Evolutionary conservation across 2,113 vertebrate genomes (phyloP).

Genomic region (Rostratula benghalensis): DNA sequence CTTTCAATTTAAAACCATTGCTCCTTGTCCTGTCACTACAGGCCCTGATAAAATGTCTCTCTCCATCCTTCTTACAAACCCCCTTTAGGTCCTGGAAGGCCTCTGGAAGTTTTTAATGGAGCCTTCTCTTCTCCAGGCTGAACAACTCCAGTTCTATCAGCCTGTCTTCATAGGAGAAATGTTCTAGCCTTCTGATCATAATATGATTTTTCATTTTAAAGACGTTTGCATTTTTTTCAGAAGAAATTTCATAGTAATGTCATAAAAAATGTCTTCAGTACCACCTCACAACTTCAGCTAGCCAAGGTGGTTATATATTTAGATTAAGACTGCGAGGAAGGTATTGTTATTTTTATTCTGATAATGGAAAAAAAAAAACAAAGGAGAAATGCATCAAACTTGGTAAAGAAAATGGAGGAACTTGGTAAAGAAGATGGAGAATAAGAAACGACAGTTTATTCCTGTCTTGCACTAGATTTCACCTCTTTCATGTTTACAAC

Average conservation of each 20-base stretch:
- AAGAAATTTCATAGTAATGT: background rate
- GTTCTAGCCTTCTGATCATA: background rate
- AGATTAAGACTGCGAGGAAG: background rate
- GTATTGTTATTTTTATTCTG: background rate
- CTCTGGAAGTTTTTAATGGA: fast-evolving
- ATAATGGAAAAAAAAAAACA: background rate
- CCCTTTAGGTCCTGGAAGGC: background rate
- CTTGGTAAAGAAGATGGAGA: background rate
- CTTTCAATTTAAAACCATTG: background rate
- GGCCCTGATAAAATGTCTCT: background rate
- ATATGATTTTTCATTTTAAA: fast-evolving
- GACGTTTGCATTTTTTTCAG: background rate
- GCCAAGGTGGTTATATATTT: background rate
- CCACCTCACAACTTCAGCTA: background rate
- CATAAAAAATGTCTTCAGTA: background rate
- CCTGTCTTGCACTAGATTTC: background rate
- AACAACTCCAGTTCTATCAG: background rate
- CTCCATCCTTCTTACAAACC: background rate
- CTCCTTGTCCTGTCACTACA: fast-evolving
- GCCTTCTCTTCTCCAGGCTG: background rate
- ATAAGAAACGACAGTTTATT: background rate
- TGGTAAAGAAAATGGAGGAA: background rate
- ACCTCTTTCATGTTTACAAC: background rate
- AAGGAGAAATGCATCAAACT: background rate
- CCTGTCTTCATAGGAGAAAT: fast-evolving